These are phyloP conservation scores for Nipponacmea schrenckii DNA, from an alignment of 2,888 invertebrate species.

Conservation along the genomic window DNA sequence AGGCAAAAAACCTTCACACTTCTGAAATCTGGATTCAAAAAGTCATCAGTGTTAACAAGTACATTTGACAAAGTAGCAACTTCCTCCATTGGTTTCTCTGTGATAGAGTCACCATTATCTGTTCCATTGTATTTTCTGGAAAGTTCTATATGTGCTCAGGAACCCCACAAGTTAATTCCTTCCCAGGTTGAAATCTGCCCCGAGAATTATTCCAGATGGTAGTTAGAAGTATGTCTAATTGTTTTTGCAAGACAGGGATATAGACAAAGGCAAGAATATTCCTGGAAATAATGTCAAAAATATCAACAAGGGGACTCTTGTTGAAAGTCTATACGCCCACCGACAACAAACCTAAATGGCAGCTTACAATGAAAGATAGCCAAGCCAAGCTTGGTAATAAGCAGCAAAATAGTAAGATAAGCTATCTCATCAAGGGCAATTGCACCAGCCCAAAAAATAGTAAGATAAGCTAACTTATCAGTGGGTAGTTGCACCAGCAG, in stretches of 20 bases:
- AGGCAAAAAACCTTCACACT: not conserved
- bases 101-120: not conserved
- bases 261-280: not conserved
- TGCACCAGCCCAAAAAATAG: too few relatives aligned
- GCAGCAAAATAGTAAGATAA: too few relatives aligned
- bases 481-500: too few relatives aligned
- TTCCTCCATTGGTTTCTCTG: not conserved
- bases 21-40: not conserved
- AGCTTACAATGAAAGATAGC: too few relatives aligned
- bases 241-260: not conserved
- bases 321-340: too few relatives aligned
- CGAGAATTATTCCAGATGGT: not conserved
- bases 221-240: not conserved
- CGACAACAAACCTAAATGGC: too few relatives aligned
- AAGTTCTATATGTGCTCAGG: not conserved
- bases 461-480: too few relatives aligned
- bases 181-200: not conserved
- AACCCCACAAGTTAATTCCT: not conserved
- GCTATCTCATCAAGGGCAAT: too few relatives aligned
- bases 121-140: not conserved
- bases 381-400: too few relatives aligned
- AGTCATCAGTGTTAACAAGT: not conserved
- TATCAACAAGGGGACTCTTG: too few relatives aligned
- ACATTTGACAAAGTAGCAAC: not conserved
- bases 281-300: too few relatives aligned